Evolutionary conservation across 2,797 vertebrate species (phyloP).

Genomic region (Scolopax bukidnonensis): DNA sequence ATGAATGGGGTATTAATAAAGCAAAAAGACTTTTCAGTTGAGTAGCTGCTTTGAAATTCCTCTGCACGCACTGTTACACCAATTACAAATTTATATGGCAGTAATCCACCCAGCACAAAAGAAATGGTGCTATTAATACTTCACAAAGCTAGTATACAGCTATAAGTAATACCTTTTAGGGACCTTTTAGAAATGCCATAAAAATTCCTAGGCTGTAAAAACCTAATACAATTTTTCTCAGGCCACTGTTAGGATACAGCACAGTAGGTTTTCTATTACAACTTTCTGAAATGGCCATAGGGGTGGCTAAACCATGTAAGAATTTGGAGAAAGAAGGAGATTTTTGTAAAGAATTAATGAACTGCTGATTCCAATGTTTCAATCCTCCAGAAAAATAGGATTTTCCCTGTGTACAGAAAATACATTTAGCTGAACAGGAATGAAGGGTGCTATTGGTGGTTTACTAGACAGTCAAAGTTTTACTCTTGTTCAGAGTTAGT

Average conservation of each 20-base stretch:
- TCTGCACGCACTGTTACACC: background rate
- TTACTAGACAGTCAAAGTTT: background rate
- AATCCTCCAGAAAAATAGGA: background rate
- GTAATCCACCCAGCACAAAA: background rate
- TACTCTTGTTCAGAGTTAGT: background rate
- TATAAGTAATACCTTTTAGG: background rate
- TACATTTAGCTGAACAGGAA: background rate
- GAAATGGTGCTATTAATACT: background rate
- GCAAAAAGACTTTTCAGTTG: background rate
- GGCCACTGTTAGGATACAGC: background rate
- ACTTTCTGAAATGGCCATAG: background rate
- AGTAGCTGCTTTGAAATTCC: slow-evolving; percentile 52
- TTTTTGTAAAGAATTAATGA: background rate
- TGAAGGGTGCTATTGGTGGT: background rate
- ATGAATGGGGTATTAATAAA: slow-evolving; percentile 41
- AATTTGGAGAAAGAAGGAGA: background rate
- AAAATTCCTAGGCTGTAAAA: background rate
- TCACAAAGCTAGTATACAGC: background rate
- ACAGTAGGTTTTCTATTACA: background rate
- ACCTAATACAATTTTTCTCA: background rate
- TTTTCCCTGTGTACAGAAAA: background rate
- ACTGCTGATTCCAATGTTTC: background rate
- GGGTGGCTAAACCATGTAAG: background rate
- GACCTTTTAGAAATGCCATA: background rate
- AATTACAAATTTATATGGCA: slow-evolving; percentile 15